These are phyloP conservation scores for Tigriopus japonicus DNA, from an alignment of 1,140 invertebrate species.

Conservation along the genomic window DNA sequence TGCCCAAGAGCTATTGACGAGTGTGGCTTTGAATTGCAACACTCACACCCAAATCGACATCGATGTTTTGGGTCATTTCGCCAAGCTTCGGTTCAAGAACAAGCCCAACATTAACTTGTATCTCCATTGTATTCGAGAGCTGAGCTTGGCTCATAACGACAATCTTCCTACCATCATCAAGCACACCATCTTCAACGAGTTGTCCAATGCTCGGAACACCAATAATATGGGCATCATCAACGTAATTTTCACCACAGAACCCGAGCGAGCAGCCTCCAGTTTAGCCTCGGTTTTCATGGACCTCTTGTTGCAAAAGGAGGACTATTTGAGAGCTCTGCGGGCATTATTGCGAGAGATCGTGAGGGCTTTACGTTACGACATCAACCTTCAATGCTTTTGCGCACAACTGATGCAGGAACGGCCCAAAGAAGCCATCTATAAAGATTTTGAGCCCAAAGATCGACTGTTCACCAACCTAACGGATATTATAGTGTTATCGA, in stretches of 20 bases:
- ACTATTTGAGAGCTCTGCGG: conserved; percentile 40
- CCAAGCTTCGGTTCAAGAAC: conserved; percentile 77
- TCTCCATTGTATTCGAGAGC: conserved; percentile 41
- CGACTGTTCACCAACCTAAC: conserved; percentile 59
- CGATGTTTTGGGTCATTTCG: conserved; percentile 70
- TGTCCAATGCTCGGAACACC: conserved; percentile 64
- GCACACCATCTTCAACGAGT: conserved; percentile 82
- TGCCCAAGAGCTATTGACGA: conserved; percentile 79
- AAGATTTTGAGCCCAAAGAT: conserved; percentile 49
- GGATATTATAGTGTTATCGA: conserved; percentile 64
- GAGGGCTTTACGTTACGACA: conserved; percentile 56
- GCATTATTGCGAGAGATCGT: conserved; percentile 68
- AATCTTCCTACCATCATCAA: conserved; percentile 71
- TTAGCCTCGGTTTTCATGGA: conserved; percentile 11
- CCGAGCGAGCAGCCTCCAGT: conserved; percentile 23
- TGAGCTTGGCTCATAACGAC: conserved; percentile 51
- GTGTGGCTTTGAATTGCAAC: conserved; percentile 73
- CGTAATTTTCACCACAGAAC: conserved; percentile 51
- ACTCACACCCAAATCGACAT: conserved; percentile 55
- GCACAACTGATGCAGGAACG: conserved; percentile 40
- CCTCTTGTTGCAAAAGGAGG: conserved; percentile 14
- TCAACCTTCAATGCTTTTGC: conserved; percentile 49
- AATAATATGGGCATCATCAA: conserved; percentile 79
- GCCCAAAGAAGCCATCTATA: conserved; percentile 19
- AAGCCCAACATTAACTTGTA: conserved; percentile 79